phyloP scores from a whole-genome alignment of 1,140 invertebrate genomes.

The Listronotus oregonensis region DNA sequence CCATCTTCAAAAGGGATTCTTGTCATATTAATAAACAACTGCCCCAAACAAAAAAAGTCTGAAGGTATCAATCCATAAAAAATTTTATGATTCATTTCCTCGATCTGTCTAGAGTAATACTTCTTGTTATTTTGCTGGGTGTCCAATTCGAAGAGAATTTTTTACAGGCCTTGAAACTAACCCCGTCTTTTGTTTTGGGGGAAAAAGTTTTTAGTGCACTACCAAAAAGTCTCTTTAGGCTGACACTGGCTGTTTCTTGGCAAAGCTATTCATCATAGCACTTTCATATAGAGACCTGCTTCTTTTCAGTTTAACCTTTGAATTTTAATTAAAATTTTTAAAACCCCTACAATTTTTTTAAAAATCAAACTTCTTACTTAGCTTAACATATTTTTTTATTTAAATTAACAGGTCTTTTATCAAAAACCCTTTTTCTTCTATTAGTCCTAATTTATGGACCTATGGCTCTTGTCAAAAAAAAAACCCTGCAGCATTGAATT shows the following conservation, averaged over 20 bases:
- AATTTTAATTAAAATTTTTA: conserved; percentile 8
- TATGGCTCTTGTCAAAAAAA: not conserved
- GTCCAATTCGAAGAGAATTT: conserved; percentile 8
- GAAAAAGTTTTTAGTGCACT: not conserved
- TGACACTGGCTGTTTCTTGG: not conserved
- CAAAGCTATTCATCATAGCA: not conserved
- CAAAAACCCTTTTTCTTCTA: not conserved
- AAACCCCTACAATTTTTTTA: conserved; percentile 7
- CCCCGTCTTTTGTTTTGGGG: not conserved
- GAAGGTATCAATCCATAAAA: not conserved
- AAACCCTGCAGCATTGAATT: not conserved
- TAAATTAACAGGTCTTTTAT: not conserved
- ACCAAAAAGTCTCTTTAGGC: not conserved
- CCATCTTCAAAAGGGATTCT: no score
- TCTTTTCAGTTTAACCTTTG: not conserved
- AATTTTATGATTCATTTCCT: not conserved
- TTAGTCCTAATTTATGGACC: conserved; percentile 4
- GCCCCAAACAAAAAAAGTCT: no score
- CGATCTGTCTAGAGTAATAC: not conserved
- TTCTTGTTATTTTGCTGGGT: not conserved
- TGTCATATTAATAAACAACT: no score
- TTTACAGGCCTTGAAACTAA: conserved; percentile 1
- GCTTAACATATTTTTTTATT: not conserved
- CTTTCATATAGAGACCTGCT: not conserved
- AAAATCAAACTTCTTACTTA: conserved; percentile 8